Evolutionary conservation across 2,797 vertebrate genomes (phyloP).

Genomic region (Coregonus suidteri): DNA sequence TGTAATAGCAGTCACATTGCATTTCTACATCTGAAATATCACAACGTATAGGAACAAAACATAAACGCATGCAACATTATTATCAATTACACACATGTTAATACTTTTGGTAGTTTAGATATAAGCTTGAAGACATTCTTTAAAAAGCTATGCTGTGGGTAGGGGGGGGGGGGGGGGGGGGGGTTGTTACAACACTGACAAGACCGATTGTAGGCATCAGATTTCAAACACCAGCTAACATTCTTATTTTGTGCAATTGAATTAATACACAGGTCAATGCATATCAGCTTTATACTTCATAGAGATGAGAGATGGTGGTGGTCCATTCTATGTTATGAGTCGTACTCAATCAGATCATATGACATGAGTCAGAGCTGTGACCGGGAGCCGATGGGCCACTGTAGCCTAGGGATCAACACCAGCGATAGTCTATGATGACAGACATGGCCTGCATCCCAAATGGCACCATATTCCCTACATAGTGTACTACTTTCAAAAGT

Average conservation of each 20-base stretch:
- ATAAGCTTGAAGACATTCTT: background rate
- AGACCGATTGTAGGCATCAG: too few relatives aligned
- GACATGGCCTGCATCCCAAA: slow-evolving; percentile 5
- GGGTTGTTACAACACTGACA: too few relatives aligned
- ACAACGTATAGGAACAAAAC: background rate
- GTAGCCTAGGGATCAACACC: too few relatives aligned
- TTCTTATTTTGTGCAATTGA: background rate
- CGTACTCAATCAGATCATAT: too few relatives aligned
- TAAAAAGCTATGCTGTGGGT: background rate
- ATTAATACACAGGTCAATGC: background rate
- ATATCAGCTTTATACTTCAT: too few relatives aligned
- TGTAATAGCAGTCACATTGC: slow-evolving; percentile 4
- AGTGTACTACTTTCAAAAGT: too few relatives aligned
- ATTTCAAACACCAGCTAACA: background rate
- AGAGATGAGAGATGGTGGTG: background rate
- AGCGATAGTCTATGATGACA: slow-evolving; percentile 34
- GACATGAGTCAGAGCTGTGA: slow-evolving; percentile 7
- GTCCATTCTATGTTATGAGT: too few relatives aligned
- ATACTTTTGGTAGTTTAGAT: slow-evolving; percentile 6
- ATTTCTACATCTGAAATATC: background rate
- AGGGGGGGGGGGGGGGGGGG: too few relatives aligned
- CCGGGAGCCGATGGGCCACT: background rate
- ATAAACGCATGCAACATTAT: background rate
- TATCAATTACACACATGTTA: slow-evolving; percentile 1
- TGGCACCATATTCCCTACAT: too few relatives aligned